Base-by-base conservation (phyloP, 1,140 invertebrate genomes). In the Brachionus sp. region DNA sequence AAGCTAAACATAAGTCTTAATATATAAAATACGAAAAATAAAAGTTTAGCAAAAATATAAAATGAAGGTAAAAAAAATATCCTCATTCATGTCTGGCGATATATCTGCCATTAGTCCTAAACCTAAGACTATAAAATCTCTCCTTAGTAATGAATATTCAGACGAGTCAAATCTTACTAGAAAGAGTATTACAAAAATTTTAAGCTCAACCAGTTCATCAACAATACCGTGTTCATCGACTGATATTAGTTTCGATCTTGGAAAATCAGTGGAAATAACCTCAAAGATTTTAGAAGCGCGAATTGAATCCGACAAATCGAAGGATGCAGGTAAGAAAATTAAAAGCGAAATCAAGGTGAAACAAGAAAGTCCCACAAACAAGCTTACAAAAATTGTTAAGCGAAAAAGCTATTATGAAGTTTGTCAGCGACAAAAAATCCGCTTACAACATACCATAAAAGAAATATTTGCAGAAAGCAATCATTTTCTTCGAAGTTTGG, bases 341-440 rank as follows among this genome's bases (percentile, higher is more conserved):
- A 19, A 57, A 10, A 25, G 9, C 9, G n/a, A 57, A 10, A 5
- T 9, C 2, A 57, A 75, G 44, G 3, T 12, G 13, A 25, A 75
- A 33, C 19, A 75, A 42, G 42, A 46, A 3, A 10, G 25, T 39
- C 5, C 23, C 1, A 25, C 39, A 3, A 73, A 7, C 16, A 19
- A 35, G 16, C 12, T 80, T 16, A 19, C 50, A 6, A 80, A 62
- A 16, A 35, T 80, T 12, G n/a, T 80, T 2, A 80, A 80, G 23
- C 46, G 77, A 37, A 80, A 80, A 64, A 80, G 7, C 10, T 80
- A 33, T 50, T 80, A 62, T 37, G 6, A 37, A 80, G 77, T 80
- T 4, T 23, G 77, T 42, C 19, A 33, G n/a, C 6, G 77, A 39
- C 77, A 80, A 80, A 37, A 62, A 13, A 35, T 19, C 19, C 50